phyloP scores from a whole-genome alignment of 2,888 invertebrate genomes.

The Microplitis deprimator region DNA sequence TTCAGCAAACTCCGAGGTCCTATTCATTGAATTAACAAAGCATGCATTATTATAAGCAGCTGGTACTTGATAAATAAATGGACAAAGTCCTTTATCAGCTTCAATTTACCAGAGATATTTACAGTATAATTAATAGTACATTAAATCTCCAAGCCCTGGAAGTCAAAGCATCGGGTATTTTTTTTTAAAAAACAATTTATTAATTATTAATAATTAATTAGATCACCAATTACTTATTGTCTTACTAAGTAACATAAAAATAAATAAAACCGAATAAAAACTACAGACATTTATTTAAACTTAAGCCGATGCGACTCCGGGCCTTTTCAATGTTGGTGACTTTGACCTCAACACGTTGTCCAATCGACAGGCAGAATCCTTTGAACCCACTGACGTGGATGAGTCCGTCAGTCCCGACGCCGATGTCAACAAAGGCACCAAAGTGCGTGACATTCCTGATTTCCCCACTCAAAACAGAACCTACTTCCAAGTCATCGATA shows the following conservation, averaged over 20 bases:
- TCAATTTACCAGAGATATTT: not conserved
- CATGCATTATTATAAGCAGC: conserved; percentile 1
- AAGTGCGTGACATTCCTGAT: conserved; percentile 90
- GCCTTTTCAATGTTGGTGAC: conserved; percentile 76
- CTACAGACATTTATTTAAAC: conserved; percentile 48
- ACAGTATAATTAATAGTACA: not conserved
- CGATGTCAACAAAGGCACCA: conserved; percentile 92
- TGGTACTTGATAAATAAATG: conserved; percentile 12
- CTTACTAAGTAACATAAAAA: not conserved
- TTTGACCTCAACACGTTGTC: conserved; percentile 80
- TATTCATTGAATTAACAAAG: not conserved
- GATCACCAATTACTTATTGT: not conserved
- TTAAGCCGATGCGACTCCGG: conserved; percentile 75
- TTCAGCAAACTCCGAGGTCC: not conserved
- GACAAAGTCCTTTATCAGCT: not conserved
- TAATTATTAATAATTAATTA: not conserved
- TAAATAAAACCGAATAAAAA: conserved; percentile 10
- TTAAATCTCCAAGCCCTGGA: not conserved
- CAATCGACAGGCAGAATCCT: conserved; percentile 75
- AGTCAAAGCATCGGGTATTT: not conserved
- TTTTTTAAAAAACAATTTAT: not conserved
- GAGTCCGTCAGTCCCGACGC: conserved; percentile 81
- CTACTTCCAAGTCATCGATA: conserved; percentile 78
- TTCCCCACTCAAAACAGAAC: conserved; percentile 81
- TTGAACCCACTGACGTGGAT: conserved; percentile 78